Percentiles rank a stretch among this genome's conserved stretches.
Evolutionary conservation across 2,113 vertebrate species (phyloP).

Genomic region (Clarias macrocephalus): DNA sequence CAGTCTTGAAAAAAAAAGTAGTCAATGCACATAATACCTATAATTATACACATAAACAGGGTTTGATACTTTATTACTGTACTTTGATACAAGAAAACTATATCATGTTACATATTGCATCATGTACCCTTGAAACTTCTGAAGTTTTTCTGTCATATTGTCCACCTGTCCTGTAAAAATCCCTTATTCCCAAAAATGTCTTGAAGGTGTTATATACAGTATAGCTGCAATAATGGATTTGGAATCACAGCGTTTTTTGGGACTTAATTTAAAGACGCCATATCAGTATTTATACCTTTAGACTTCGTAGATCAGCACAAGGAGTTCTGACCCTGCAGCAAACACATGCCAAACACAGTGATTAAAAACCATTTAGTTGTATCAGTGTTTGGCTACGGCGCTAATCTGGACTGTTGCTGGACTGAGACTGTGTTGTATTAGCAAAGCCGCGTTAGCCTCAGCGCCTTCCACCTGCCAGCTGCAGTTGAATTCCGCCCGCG

Average conservation of each 20-base stretch:
- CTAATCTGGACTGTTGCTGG: not conserved
- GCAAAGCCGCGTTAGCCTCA: constrained; percentile 24
- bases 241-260: not conserved
- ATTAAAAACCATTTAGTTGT: not conserved
- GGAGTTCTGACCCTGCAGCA: not conserved
- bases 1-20: too few relatives aligned
- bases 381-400: constrained; percentile 26
- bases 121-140: too few relatives aligned
- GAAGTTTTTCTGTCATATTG: too few relatives aligned
- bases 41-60: too few relatives aligned
- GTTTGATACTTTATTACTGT: too few relatives aligned
- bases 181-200: not conserved
- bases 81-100: too few relatives aligned
- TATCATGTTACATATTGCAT: too few relatives aligned
- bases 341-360: constrained; percentile 2
- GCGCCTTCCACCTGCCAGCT: constrained; percentile 68
- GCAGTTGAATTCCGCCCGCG: constrained; percentile 64
- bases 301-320: not conserved
- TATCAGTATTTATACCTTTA: not conserved
- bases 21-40: too few relatives aligned
- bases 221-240: not conserved
- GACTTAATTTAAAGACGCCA: not conserved
- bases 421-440: constrained; percentile 42
- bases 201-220: not conserved
- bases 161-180: too few relatives aligned